Evolutionary conservation across 2,888 invertebrate species (phyloP), one percentile per base, ranked within the genome.

Genomic region (Portevinia maculata): DNA sequence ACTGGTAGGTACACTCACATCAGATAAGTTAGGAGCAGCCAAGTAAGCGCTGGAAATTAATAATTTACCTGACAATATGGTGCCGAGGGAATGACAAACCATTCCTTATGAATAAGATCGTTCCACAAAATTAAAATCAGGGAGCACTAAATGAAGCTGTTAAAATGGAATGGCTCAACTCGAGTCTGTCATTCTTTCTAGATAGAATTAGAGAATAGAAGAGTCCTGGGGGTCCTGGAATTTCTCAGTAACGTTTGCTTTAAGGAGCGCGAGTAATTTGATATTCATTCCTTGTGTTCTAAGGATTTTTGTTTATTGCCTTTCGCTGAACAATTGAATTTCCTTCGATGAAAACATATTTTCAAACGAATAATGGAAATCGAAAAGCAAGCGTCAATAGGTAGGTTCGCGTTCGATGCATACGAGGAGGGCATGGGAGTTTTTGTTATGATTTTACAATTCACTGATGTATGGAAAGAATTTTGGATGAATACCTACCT

Each of bases 41-140:
- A 30, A 71, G 83, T 78, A 65, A 83, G 37, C 71, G 67, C 71
- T 76, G 53, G 34, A 76, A 81, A 71, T 78, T 71, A 83, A 78
- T 83, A 78, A 78, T 83, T 83, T 78, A 83, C 83, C 78, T 81
- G 81, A 70, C 81, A 81, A 81, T 79, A 11, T 11, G 70, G 75
- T 65, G 64, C 53, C 70, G 52, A 60, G 41, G 13, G 13, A 34
- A 67, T 55, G 30, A 21, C 55, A 57, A 41, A 41, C 30, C 32
- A 46, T 15, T n/a, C n/a, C n/a, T 39, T 17, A 32, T 28, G 32
- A 50, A 39, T 21, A 44, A 48, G 41, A 65, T 39, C 46, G 55
- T 44, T 57, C 57, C 60, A 70, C 53, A 79, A 62, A 64, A 64
- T 65, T 65, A 32, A 76, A 81, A 70, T 67, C 62, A 83, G 30